A percentile compares a stretch with the other conserved stretches of the same genome.
These are phyloP conservation scores for Luscinia megarhynchos DNA, from an alignment of 2,797 vertebrate species.

Conservation along the genomic window DNA sequence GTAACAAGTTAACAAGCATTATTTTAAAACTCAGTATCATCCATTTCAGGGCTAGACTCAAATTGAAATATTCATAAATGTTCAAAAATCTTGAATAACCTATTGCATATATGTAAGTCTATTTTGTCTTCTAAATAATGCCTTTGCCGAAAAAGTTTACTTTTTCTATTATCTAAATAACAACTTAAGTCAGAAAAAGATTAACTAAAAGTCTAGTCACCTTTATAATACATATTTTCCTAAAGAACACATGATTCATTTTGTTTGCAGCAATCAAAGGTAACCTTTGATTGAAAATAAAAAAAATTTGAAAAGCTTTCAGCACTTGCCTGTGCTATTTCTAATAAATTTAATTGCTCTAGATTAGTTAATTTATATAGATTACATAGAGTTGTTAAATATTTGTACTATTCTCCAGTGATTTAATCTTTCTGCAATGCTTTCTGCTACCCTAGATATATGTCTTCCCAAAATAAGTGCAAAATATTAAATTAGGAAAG, in stretches of 20 bases:
- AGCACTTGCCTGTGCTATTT: background rate
- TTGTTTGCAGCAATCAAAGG: background rate
- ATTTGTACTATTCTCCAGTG: background rate
- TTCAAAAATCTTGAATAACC: background rate
- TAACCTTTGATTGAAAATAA: background rate
- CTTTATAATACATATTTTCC: background rate
- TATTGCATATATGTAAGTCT: background rate
- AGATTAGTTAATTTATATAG: background rate
- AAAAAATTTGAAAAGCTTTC: background rate
- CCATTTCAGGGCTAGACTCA: background rate
- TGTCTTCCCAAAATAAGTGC: background rate
- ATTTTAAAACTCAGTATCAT: background rate
- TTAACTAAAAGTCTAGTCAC: background rate
- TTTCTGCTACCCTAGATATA: background rate
- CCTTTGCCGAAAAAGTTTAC: background rate
- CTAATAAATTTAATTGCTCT: background rate
- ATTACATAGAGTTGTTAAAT: background rate
- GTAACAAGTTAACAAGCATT: background rate
- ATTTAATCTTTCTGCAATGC: background rate
- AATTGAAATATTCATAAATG: background rate
- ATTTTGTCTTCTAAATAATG: background rate
- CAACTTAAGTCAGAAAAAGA: background rate
- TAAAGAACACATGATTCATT: background rate
- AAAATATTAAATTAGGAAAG: background rate
- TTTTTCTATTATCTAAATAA: constrained; percentile 14